Conservation (phyloP, 2,888 invertebrate species). For the Drosophila multiciliata region DNA sequence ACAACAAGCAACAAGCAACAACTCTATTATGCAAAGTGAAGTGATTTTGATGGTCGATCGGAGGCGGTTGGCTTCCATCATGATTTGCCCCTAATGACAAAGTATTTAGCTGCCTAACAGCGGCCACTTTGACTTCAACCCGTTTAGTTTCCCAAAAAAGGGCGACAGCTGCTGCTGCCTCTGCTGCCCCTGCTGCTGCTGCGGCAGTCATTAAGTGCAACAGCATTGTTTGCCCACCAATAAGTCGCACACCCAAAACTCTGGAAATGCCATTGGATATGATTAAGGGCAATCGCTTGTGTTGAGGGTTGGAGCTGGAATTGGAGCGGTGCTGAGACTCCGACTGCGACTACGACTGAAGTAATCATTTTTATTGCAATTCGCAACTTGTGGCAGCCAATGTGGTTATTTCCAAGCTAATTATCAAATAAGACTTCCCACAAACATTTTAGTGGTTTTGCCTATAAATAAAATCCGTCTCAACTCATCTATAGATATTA, state of each 20-base stretch:
- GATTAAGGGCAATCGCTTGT: not conserved
- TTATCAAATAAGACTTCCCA: not conserved
- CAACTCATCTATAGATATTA: not conserved
- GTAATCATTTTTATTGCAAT: not conserved
- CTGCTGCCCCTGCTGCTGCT: too few species aligned
- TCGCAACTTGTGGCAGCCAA: not conserved
- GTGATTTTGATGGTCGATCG: conserved; percentile 44
- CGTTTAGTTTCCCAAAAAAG: conserved; percentile 18
- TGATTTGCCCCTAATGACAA: conserved; percentile 72
- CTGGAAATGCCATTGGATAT: conserved; percentile 12
- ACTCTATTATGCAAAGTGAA: conserved; percentile 58
- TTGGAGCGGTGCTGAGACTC: not conserved
- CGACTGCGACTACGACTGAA: not conserved
- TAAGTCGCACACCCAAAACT: conserved; percentile 39
- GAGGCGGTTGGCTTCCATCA: conserved; percentile 55
- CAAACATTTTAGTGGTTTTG: not conserved
- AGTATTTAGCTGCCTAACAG: conserved; percentile 50
- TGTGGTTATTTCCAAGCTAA: not conserved
- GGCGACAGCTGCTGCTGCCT: conserved; percentile 14
- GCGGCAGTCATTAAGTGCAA: not conserved
- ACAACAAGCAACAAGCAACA: conserved; percentile 29
- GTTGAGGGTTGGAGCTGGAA: not conserved
- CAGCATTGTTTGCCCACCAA: conserved; percentile 25
- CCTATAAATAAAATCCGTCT: not conserved
- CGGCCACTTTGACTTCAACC: conserved; percentile 15